phyloP scores from a whole-genome alignment of 2,113 vertebrate species.

The Thunnus maccoyii region DNA sequence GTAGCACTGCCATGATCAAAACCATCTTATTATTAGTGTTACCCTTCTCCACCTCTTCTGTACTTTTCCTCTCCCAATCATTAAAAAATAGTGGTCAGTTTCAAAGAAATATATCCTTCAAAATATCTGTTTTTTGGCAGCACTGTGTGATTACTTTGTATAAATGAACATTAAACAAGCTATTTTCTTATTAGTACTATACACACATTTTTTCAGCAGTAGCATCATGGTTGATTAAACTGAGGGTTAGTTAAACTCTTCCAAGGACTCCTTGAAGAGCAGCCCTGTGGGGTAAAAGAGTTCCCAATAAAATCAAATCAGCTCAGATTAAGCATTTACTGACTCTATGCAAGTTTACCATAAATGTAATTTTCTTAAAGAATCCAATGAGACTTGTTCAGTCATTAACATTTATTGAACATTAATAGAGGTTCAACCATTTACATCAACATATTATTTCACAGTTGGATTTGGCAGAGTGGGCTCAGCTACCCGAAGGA shows the following conservation, averaged over 20 bases:
- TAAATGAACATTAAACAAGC: no score
- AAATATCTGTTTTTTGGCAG: neutral
- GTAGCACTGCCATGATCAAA: no score
- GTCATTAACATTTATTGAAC: conserved; percentile 6
- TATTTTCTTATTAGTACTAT: neutral
- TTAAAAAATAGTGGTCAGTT: neutral
- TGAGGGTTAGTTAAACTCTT: no score
- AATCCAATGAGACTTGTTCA: neutral
- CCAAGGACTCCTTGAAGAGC: no score
- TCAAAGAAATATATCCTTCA: neutral
- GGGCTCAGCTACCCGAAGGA: conserved; percentile 8
- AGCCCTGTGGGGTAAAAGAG: neutral
- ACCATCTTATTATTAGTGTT: no score
- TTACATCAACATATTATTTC: conserved; percentile 24
- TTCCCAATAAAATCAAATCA: conserved; percentile 2
- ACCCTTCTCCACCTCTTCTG: neutral
- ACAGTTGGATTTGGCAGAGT: conserved; percentile 25
- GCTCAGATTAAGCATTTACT: neutral
- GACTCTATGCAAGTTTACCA: neutral
- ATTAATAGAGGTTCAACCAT: conserved; percentile 6
- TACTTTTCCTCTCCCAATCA: neutral
- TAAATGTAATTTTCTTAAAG: neutral
- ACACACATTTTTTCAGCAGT: neutral
- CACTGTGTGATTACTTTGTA: no score
- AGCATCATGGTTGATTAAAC: no score